These are phyloP conservation scores for Unio pictorum DNA, from an alignment of 2,888 invertebrate species.

Conservation along the genomic window DNA sequence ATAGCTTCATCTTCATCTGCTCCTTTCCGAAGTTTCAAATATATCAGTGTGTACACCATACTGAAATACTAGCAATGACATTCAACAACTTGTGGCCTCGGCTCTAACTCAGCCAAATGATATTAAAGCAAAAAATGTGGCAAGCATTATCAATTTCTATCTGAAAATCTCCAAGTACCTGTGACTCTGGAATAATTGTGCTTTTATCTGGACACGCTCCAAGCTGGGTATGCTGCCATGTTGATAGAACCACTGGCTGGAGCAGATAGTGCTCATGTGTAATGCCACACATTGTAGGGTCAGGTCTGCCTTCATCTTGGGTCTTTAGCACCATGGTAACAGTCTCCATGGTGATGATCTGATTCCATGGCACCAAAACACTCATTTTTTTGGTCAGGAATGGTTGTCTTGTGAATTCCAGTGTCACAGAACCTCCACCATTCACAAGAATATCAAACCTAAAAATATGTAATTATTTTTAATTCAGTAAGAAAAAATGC, in stretches of 20 bases:
- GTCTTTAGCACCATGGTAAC: slow-evolving; percentile 58
- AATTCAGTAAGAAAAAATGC: neutral
- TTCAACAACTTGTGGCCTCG: too few relatives aligned
- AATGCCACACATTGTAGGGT: slow-evolving; percentile 54
- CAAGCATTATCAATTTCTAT: too few relatives aligned
- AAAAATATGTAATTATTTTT: slow-evolving; percentile 40
- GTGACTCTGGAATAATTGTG: slow-evolving; percentile 70
- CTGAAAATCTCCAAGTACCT: slow-evolving; percentile 44
- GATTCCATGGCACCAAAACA: slow-evolving; percentile 88
- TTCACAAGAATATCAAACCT: slow-evolving; percentile 99
- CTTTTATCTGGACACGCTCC: slow-evolving; percentile 70
- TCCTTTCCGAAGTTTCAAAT: too few relatives aligned
- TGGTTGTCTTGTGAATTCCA: slow-evolving; percentile 96
- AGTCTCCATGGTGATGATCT: slow-evolving; percentile 80
- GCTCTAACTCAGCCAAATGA: too few relatives aligned
- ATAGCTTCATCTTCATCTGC: too few relatives aligned
- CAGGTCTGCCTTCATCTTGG: slow-evolving; percentile 73
- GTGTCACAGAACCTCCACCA: slow-evolving; percentile 96
- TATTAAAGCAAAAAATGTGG: too few relatives aligned
- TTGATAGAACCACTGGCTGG: slow-evolving; percentile 67
- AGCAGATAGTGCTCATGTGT: slow-evolving; percentile 66
- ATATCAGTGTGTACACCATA: too few relatives aligned
- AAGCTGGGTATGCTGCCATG: slow-evolving; percentile 71
- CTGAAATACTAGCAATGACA: too few relatives aligned
- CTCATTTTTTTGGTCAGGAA: slow-evolving; percentile 78